Conservation (phyloP, 2,888 invertebrate species). For the Sesamia inferens region DNA sequence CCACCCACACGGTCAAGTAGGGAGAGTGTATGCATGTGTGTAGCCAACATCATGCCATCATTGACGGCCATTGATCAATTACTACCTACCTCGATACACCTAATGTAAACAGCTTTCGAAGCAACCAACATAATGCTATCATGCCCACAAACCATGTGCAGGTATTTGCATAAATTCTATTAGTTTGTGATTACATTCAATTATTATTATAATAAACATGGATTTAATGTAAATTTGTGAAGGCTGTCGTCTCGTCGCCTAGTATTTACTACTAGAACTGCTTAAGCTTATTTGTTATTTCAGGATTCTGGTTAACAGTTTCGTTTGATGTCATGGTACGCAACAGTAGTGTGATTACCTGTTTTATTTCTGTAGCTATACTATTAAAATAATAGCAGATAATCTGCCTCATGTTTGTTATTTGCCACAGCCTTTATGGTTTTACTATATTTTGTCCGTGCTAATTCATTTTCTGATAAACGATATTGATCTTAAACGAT, state of each 20-base stretch:
- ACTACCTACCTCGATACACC: constrained; percentile 3
- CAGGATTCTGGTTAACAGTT: neutral
- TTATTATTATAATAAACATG: constrained; percentile 46
- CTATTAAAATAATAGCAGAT: neutral
- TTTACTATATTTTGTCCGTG: neutral
- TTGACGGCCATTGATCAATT: neutral
- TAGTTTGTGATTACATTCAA: constrained; percentile 33
- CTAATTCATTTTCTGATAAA: neutral
- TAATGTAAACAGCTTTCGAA: constrained; percentile 4
- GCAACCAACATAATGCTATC: constrained; percentile 2
- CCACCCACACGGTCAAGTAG: neutral
- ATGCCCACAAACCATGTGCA: neutral
- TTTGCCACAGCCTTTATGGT: neutral
- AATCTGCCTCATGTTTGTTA: neutral
- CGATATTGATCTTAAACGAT: neutral
- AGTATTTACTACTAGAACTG: neutral
- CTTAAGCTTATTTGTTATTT: neutral
- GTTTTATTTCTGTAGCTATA: neutral
- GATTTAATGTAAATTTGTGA: constrained; percentile 37
- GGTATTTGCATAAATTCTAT: constrained; percentile 40
- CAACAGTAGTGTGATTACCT: neutral
- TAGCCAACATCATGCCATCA: neutral
- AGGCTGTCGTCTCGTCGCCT: neutral
- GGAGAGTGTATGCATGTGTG: neutral
- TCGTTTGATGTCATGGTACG: neutral